Evolutionary conservation across 1,140 invertebrate genomes (phyloP).

Genomic region (Brachionus paranguensis): DNA sequence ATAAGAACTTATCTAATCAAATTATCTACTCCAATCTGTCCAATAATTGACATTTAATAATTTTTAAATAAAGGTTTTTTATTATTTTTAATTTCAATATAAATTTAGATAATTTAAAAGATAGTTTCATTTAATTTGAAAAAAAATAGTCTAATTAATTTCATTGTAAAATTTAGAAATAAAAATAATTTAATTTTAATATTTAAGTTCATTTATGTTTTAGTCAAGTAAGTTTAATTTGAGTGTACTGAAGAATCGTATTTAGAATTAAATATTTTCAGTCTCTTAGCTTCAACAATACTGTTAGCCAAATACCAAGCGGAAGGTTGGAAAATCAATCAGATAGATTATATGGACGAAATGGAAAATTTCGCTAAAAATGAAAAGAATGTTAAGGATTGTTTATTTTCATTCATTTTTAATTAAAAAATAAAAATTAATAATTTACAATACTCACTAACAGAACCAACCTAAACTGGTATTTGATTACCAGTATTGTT

Average conservation of each 20-base stretch:
- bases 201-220: background rate
- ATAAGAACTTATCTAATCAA: background rate
- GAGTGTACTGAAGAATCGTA: background rate
- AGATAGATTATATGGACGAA: no score
- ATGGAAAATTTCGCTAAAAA: no score
- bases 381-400: no score
- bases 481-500: no score
- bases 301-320: background rate
- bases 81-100: background rate
- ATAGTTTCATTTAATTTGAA: background rate
- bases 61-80: background rate
- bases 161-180: background rate
- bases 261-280: no score
- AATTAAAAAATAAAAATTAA: no score
- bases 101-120: background rate
- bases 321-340: no score
- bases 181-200: background rate
- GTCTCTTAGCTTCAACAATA: background rate
- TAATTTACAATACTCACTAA: no score
- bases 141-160: background rate
- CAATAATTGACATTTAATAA: background rate
- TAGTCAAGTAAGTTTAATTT: no score
- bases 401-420: no score
- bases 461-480: no score
- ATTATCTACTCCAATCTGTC: slow-evolving; percentile 6